Evolutionary conservation across 2,888 invertebrate species (phyloP).

Genomic region (Acronicta leporina): DNA sequence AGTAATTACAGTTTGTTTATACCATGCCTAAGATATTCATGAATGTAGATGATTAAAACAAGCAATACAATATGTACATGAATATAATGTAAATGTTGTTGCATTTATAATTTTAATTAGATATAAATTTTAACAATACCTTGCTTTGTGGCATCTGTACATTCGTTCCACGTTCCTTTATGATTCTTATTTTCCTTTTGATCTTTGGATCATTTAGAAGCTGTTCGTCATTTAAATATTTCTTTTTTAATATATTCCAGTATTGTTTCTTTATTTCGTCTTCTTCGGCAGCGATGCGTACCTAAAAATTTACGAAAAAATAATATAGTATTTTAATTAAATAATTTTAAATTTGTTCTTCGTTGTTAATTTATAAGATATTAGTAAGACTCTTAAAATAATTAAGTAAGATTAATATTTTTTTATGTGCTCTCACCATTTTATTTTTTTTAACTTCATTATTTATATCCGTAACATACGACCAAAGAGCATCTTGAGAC

Average conservation of each 20-base stretch:
- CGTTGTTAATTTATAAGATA: no score
- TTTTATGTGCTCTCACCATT: constrained; percentile 70
- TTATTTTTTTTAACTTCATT: constrained; percentile 79
- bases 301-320: constrained; percentile 60
- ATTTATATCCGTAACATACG: constrained; percentile 81
- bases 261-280: constrained; percentile 84
- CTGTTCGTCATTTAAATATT: constrained; percentile 70
- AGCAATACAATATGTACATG: background rate
- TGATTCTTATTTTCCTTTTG: constrained; percentile 78
- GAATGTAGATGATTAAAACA: background rate
- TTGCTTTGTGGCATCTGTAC: constrained; percentile 85
- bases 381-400: no score
- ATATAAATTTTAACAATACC: constrained; percentile 59
- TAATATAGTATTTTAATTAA: no score
- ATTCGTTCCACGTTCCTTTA: constrained; percentile 82
- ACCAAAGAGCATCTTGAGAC: constrained; percentile 82
- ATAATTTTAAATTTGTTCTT: no score
- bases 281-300: constrained; percentile 81
- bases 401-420: no score
- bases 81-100: background rate
- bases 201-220: constrained; percentile 66
- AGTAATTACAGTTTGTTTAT: no score
- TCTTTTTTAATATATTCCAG: constrained; percentile 81
- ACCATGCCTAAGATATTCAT: background rate
- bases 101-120: background rate